Conservation (phyloP, 2,888 invertebrate genomes). For the Conchocele bisecta region DNA sequence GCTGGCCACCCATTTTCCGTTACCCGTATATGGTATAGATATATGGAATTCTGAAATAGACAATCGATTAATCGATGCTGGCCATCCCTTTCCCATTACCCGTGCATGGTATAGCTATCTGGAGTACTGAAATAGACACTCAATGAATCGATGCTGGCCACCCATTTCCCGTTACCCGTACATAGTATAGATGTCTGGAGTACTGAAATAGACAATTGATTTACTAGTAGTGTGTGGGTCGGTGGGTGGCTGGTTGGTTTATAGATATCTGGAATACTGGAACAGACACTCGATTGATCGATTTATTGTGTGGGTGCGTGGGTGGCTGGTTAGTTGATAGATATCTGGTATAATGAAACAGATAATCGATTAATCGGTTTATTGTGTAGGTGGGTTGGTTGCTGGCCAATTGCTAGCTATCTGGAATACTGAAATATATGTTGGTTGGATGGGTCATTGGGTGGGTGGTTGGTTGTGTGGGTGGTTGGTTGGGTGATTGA, state of each 20-base stretch:
- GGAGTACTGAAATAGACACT: constrained; percentile 57
- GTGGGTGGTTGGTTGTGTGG: no score
- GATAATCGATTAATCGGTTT: not conserved
- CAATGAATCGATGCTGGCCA: not conserved
- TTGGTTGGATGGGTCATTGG: not conserved
- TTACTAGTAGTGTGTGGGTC: constrained; percentile 53
- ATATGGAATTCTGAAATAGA: not conserved
- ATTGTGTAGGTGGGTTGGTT: no score
- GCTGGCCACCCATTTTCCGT: no score
- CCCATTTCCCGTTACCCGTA: constrained; percentile 76
- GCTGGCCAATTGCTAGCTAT: not conserved
- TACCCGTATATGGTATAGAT: constrained; percentile 71
- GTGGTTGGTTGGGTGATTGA: no score
- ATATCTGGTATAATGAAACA: constrained; percentile 74
- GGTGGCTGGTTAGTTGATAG: constrained; percentile 76
- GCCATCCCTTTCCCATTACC: constrained; percentile 75
- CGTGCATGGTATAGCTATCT: constrained; percentile 81
- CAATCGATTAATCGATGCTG: not conserved
- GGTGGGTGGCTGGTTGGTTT: constrained; percentile 16
- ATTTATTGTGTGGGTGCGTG: constrained; percentile 68
- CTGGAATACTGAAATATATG: not conserved
- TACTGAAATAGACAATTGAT: not conserved
- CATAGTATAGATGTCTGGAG: constrained; percentile 62
- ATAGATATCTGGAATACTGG: not conserved
- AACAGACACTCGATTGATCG: not conserved